Base-by-base conservation (phyloP, 1,140 invertebrate genomes). In the Lepidurus arcticus region DNA sequence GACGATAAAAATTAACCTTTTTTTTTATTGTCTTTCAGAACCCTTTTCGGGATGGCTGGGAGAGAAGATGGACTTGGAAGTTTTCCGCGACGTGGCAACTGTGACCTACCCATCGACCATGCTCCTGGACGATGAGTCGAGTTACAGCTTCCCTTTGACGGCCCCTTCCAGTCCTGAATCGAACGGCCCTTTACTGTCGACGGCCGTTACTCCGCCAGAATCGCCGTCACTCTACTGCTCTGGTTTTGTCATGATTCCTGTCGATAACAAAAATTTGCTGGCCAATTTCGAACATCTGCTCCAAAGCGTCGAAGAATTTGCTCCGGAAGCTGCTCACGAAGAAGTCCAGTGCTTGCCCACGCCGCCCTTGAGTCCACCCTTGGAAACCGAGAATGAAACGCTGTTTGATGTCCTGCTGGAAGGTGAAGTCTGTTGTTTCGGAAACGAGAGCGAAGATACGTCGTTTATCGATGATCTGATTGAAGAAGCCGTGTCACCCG, bases 31-130 rank as follows among this genome's bases (percentile, higher is more conserved):
- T 76, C 81, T 90, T 89, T 53, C 88, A 92, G 91, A 92, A 87
- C 88, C 89, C 74, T 89, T 91, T 81, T 86, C 88, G 34, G 88
- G 88, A 81, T 92, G 90, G 89, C 83, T 91, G 80, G 90, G 92
- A 82, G 90, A 91, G 82, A 91, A 90, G 83, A 89, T 89, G 47
- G 89, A 90, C 78, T 84, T 92, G 10, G 88, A 89, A 9, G 88
- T 91, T 79, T 90, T 90, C 81, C 90, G 91, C 53, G 90, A 90
- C 80, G 84, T 91, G 79, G 83, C 85, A 26, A 13, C 42, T 13
- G 65, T 74, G 73, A 26, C 73, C 8, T 73, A 74, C 65, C 73
- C 73, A 24, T 44, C 73, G 21, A 13, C 73, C 44, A 47, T 65
- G 16, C 44, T 47, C 26, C 3, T 76, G 43, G 76, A 44, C 42